Percentiles rank a stretch among this genome's conserved stretches.
phyloP scores from a whole-genome alignment of 1,140 invertebrate genomes.

The Eupeodes corollae region DNA sequence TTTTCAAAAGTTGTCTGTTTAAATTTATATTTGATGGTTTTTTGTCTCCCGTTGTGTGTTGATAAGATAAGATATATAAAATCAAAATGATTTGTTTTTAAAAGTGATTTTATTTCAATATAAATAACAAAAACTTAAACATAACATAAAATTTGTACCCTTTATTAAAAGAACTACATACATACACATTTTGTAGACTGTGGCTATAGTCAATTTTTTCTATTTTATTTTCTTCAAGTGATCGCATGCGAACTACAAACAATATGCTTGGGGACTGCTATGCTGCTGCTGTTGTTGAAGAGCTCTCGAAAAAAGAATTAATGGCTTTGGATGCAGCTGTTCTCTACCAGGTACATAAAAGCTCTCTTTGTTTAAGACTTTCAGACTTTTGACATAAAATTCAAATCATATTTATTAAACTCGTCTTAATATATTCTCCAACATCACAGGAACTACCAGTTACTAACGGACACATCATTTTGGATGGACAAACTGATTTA shows the following conservation, averaged over 20 bases:
- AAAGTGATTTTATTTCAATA: too few species aligned
- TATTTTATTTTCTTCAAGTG: constrained; percentile 43
- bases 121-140: too few species aligned
- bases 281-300: constrained; percentile 72
- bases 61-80: too few species aligned
- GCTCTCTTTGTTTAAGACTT: too few species aligned
- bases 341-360: constrained; percentile 43
- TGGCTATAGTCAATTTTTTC: background rate
- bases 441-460: constrained; percentile 21
- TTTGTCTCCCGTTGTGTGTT: too few species aligned
- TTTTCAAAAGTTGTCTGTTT: too few species aligned
- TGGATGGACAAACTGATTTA: constrained; percentile 31
- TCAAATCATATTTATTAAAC: too few species aligned
- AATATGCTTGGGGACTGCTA: constrained; percentile 84
- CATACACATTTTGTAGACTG: too few species aligned
- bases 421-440: background rate
- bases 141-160: too few species aligned
- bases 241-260: constrained; percentile 75
- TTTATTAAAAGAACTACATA: too few species aligned
- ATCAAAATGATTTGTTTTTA: too few species aligned
- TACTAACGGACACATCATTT: constrained; percentile 22
- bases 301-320: constrained; percentile 69
- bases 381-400: background rate
- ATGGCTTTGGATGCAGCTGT: constrained; percentile 57
- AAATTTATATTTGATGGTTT: too few species aligned